Base-by-base conservation (phyloP, 2,888 invertebrate species). In the Teinopalpus imperialis region DNA sequence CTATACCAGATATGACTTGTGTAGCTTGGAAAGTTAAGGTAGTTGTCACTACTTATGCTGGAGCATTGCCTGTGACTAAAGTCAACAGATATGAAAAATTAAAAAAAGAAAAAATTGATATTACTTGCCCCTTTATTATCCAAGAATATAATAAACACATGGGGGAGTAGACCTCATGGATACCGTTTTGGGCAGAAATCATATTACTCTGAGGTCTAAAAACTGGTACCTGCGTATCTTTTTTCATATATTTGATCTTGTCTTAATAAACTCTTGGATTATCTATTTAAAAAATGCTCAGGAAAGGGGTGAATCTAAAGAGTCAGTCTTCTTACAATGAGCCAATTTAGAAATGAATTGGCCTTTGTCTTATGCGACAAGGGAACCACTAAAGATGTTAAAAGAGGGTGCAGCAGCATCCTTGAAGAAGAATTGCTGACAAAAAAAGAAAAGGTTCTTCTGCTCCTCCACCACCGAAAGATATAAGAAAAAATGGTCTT, bases 11-110 rank as follows among this genome's bases (percentile, higher is more conserved):
- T 58, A 53, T 66, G 57, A 57, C 48, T 63, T 60, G 59, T 53
- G 59, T 63, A 35, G 61, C 62, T 57, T 71, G 71, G 69, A 66
- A 67, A 59, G 62, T 62, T 58, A 63, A 64, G 62, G 64, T 3
- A 68, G 41, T 47, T 3, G 65, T 63, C 54, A 63, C 60, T 57
- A 46, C 59, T 56, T 61, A 62, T 59, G 31, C 16, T 31, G 31
- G 31, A 31, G 31, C 16, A 31, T 31, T 31, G 31, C 31, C 31
- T 31, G 16, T 16, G 16, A 16, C 31, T 31, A 31, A 14, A 16
- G 31, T 31, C 8, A n/a, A 31, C 4, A 31, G 8, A 31, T 31
- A 16, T 31, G 31, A 31, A 7, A 24, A 3, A n/a, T 1, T n/a
- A 23, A 1, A n/a, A 24, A 24, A 24, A 24, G n/a, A n/a, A 24